Percentiles rank a stretch among this genome's conserved stretches.
Conservation (phyloP, 2,888 invertebrate species). For the Trissolcus japonicus region DNA sequence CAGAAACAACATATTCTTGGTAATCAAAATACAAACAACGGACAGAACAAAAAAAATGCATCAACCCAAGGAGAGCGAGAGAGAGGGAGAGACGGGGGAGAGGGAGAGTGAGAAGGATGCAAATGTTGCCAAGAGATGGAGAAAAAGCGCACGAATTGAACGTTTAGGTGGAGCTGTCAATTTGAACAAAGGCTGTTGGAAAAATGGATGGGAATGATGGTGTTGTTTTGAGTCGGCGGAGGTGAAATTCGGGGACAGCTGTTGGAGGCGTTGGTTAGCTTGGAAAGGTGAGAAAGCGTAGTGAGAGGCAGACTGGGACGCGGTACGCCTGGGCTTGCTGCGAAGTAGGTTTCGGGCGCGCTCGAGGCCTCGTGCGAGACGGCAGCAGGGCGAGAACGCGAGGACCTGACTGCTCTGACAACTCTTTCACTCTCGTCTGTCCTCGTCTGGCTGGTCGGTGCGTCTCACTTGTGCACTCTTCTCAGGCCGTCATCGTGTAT, state of each 20-base stretch:
- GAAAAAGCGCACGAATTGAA: background rate
- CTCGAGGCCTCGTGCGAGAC: background rate
- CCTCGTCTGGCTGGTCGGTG: conserved; percentile 18
- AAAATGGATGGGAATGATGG: background rate
- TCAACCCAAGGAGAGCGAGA: too few species aligned
- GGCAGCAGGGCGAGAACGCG: background rate
- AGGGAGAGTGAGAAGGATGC: too few species aligned
- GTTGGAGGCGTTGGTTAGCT: conserved; percentile 43
- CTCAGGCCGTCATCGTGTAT: conserved; percentile 29
- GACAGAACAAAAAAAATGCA: background rate
- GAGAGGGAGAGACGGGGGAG: too few species aligned
- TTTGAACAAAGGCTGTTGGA: background rate
- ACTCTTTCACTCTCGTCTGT: conserved; percentile 5
- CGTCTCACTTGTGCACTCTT: conserved; percentile 20
- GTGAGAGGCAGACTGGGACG: conserved; percentile 28
- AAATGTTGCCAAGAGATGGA: background rate
- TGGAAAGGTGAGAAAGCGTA: conserved; percentile 40
- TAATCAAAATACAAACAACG: too few species aligned
- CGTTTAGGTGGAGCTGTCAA: background rate
- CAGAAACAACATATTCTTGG: background rate
- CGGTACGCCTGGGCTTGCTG: background rate
- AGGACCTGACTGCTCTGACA: background rate
- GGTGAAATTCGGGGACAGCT: conserved; percentile 38
- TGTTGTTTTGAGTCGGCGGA: background rate
- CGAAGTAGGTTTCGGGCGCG: background rate